phyloP scores from a whole-genome alignment of 2,797 vertebrate genomes.

The Dermochelys coriacea region DNA sequence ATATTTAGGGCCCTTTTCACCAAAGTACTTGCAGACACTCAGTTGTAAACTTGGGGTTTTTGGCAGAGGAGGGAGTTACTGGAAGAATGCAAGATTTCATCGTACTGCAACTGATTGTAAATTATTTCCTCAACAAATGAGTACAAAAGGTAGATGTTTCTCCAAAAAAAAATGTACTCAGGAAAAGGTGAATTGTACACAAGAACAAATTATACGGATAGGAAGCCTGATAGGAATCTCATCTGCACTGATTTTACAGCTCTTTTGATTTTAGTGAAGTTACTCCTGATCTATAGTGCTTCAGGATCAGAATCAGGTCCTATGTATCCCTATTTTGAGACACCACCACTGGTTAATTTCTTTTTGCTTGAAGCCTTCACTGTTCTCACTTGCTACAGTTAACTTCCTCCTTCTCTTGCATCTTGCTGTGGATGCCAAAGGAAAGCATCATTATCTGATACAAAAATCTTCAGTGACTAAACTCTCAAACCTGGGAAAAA shows the following conservation, averaged over 20 bases:
- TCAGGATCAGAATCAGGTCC: neutral
- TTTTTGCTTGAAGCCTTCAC: neutral
- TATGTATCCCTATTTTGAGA: neutral
- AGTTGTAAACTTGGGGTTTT: constrained; percentile 47
- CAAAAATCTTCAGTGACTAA: constrained; percentile 24
- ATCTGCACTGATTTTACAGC: constrained; percentile 6
- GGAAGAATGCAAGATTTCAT: constrained; percentile 49
- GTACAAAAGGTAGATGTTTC: neutral
- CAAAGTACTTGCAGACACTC: constrained; percentile 57
- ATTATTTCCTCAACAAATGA: constrained; percentile 19
- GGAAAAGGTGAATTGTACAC: neutral
- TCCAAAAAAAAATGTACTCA: constrained; percentile 12
- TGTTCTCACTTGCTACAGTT: constrained; percentile 19
- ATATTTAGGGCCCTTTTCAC: constrained; percentile 72
- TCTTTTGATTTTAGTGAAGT: neutral
- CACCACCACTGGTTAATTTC: neutral
- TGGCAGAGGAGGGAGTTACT: neutral
- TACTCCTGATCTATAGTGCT: neutral
- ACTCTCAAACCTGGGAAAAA: constrained; percentile 49
- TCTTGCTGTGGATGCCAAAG: constrained; percentile 25
- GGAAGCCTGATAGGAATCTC: neutral
- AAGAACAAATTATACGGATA: neutral
- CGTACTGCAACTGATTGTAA: neutral
- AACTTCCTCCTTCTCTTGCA: neutral
- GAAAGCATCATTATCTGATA: constrained; percentile 15